A percentile compares a stretch with the other conserved stretches of the same genome.
Conservation (phyloP, 2,888 invertebrate genomes). For the Blastobasis lacticolella region DNA sequence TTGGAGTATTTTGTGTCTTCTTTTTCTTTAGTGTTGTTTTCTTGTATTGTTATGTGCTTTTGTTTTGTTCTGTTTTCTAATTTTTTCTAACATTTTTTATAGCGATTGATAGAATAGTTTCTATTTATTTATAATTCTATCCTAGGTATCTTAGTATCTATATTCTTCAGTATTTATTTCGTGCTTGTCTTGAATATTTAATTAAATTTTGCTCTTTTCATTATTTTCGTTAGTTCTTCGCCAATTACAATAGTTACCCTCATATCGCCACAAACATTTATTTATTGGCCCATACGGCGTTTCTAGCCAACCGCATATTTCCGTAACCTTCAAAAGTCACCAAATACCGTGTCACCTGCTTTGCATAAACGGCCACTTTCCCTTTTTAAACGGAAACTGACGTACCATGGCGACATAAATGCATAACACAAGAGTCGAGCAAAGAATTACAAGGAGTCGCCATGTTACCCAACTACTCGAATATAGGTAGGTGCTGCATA, state of each 20-base stretch:
- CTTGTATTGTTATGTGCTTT: no score
- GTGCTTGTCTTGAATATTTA: no score
- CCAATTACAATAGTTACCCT: no score
- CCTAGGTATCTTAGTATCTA: no score
- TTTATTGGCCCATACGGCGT: neutral
- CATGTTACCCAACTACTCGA: slow-evolving; percentile 27
- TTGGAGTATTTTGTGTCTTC: no score
- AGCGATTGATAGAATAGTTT: neutral
- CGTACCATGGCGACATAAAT: slow-evolving; percentile 34
- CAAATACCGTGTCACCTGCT: slow-evolving; percentile 1
- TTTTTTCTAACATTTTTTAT: no score
- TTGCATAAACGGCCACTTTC: slow-evolving; percentile 8
- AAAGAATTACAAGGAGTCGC: slow-evolving; percentile 10
- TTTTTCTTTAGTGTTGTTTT: no score
- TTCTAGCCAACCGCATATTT: neutral
- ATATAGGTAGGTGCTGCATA: neutral
- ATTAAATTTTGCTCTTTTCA: no score
- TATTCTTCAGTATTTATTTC: no score
- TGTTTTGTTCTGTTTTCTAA: no score
- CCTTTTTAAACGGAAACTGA: slow-evolving; percentile 31
- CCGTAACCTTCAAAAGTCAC: neutral
- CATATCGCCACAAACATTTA: neutral
- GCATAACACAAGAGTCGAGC: slow-evolving; percentile 24
- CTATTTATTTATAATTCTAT: neutral
- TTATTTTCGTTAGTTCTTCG: no score